Base-by-base conservation (phyloP, 2,888 invertebrate genomes). In the Serripes groenlandicus region DNA sequence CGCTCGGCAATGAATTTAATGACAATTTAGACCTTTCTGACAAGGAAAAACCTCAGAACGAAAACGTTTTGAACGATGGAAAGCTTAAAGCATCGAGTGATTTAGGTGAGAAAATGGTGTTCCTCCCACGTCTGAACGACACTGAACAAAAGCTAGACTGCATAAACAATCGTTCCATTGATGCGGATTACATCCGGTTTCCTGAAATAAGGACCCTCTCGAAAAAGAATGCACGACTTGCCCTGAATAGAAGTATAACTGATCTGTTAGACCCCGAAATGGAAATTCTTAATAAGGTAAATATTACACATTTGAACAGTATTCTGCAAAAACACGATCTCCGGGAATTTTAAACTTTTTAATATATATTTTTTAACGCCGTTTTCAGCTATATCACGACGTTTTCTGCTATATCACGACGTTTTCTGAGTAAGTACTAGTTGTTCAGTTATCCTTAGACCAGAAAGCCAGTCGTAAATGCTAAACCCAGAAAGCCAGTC, bases 221-320 rank as follows among this genome's bases (percentile, higher is more conserved):
- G 1, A 72, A 52, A 35, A 56, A 30, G 5, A 68, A 71, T 49
- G 68, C 75, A 0, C 56, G 49, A 1, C 42, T 75, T 9, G 78
- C 82, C 9, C 58, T 83, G 15, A 72, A 78, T 23, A 72, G 73
- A 23, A 83, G 83, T 52, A 83, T 83, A 42, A 83, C 83, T 21
- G 83, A 78, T 32, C 32, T 83, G 1, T 56, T 83, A 0, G 83
- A 83, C n/a, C 75, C 83, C 26, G 83, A 83, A 54, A 78, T 76
- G 75, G 83, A 75, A 28, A 83, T 78, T 30, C 34, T 83, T 11
- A 75, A 83, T 34, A 83, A 75, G 75, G 83, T 83, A 23, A 71
- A 21, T 32, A 34, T 34, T 4, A 56, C 3, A 42, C 18, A 42
- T n/a, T n/a, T n/a, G n/a, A n/a, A n/a, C n/a, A n/a, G n/a, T n/a